Conservation (phyloP, 2,113 vertebrate genomes). For the Benitochromis conjunctus region DNA sequence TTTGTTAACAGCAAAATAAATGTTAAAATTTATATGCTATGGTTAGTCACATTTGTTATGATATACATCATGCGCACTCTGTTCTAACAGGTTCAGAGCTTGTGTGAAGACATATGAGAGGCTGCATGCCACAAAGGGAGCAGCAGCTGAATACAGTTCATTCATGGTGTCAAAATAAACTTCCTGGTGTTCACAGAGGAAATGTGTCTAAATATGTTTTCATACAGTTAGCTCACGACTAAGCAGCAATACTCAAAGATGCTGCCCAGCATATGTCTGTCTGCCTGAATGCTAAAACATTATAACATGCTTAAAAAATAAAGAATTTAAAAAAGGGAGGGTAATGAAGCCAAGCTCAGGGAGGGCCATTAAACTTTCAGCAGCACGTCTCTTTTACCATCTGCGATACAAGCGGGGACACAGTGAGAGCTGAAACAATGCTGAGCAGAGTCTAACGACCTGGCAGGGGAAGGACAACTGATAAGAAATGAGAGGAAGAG, state of each 20-base stretch:
- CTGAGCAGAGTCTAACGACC: background rate
- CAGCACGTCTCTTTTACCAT: constrained; percentile 11
- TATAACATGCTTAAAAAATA: background rate
- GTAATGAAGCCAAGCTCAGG: background rate
- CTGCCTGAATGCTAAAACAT: background rate
- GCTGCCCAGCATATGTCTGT: fast-evolving
- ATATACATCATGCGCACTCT: background rate
- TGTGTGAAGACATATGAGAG: background rate
- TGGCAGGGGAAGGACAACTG: background rate
- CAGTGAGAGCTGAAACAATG: background rate
- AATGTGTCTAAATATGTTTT: background rate
- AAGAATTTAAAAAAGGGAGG: background rate
- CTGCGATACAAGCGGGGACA: background rate
- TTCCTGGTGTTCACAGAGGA: background rate
- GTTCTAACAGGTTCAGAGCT: background rate
- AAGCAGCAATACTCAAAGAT: background rate
- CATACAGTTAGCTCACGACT: background rate
- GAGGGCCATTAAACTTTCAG: constrained; percentile 43
- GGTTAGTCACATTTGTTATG: background rate
- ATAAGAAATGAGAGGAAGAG: background rate
- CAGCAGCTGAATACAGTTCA: background rate
- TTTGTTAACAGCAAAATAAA: background rate
- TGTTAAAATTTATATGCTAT: background rate
- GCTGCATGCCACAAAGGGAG: background rate
- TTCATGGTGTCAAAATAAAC: background rate